A percentile compares a stretch with the other conserved stretches of the same genome.
These are phyloP conservation scores for Synodontis membranacea DNA, from an alignment of 2,113 vertebrate genomes.

Conservation along the genomic window DNA sequence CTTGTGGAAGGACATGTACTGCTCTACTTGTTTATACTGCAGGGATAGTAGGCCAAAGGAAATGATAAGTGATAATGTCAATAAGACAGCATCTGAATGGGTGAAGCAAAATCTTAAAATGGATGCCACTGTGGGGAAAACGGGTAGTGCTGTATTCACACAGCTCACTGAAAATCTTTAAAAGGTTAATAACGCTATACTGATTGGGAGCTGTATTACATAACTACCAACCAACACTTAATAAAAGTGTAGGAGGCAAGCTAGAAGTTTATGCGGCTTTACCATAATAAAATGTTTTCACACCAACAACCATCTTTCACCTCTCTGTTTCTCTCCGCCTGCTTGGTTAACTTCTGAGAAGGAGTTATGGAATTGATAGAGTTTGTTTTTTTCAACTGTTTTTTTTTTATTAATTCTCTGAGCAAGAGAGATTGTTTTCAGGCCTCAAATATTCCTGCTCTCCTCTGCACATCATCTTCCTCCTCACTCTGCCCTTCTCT, in stretches of 20 bases:
- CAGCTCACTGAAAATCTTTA: neutral
- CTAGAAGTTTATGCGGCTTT: neutral
- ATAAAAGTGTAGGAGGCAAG: neutral
- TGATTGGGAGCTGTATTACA: neutral
- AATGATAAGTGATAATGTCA: neutral
- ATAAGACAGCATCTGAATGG: neutral
- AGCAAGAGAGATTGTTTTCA: neutral
- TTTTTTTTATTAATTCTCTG: constrained; percentile 31
- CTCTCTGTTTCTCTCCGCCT: constrained; percentile 23
- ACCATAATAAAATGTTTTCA: constrained; percentile 32
- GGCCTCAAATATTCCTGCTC: constrained; percentile 1
- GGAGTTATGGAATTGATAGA: constrained; percentile 26
- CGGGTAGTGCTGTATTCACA: neutral
- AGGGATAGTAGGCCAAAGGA: constrained; percentile 23
- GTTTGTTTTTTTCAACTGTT: constrained; percentile 37
- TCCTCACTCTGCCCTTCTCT: constrained; percentile 7
- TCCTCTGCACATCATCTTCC: constrained; percentile 26
- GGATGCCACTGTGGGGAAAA: neutral
- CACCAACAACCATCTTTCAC: constrained; percentile 30
- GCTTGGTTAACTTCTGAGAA: constrained; percentile 37
- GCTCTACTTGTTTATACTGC: constrained; percentile 98
- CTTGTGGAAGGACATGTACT: constrained; percentile 99
- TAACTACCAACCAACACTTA: constrained; percentile 1
- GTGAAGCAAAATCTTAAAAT: neutral
- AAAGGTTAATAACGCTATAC: neutral